Percentiles rank a stretch among this genome's conserved stretches.
Evolutionary conservation across 1,140 invertebrate genomes (phyloP).

Genomic region (Brachionus asplanchnoidis): DNA sequence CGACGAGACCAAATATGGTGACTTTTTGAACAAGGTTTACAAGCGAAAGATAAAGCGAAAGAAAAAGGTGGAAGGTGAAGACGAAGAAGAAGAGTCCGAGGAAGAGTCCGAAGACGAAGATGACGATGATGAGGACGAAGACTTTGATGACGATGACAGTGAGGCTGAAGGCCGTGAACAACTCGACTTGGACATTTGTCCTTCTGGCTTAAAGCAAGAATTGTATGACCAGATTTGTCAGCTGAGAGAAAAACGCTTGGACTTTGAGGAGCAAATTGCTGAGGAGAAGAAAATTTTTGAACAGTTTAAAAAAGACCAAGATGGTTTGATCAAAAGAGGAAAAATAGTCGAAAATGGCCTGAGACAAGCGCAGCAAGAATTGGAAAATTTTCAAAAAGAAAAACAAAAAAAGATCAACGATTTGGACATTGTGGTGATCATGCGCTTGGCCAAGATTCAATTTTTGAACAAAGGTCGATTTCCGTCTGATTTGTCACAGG

Average conservation of each 20-base stretch:
- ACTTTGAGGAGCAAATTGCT: conserved; percentile 46
- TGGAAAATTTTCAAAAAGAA: conserved; percentile 61
- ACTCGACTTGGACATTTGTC: conserved; percentile 70
- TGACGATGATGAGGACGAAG: conserved; percentile 53
- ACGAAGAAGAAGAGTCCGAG: conserved; percentile 49
- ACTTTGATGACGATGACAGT: conserved; percentile 56
- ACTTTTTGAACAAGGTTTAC: conserved; percentile 70
- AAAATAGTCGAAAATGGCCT: conserved; percentile 53
- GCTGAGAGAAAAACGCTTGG: conserved; percentile 52
- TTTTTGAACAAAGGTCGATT: conserved; percentile 59
- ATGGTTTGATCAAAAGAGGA: conserved; percentile 53
- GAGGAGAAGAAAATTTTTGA: conserved; percentile 57
- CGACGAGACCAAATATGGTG: conserved; percentile 67
- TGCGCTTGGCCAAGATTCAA: conserved; percentile 66
- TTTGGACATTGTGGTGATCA: conserved; percentile 63
- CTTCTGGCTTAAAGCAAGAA: conserved; percentile 66
- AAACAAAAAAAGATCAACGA: conserved; percentile 68
- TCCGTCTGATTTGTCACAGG: conserved; percentile 61
- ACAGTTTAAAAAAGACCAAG: conserved; percentile 53
- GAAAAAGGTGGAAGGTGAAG: conserved; percentile 55
- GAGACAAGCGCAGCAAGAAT: conserved; percentile 53
- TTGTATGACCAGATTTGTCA: conserved; percentile 53
- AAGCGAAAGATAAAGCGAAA: conserved; percentile 64
- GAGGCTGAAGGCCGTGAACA: conserved; percentile 47
- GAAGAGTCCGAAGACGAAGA: conserved; percentile 54